Conservation (phyloP, 1,140 invertebrate species). For the Calephelis nemesis region DNA sequence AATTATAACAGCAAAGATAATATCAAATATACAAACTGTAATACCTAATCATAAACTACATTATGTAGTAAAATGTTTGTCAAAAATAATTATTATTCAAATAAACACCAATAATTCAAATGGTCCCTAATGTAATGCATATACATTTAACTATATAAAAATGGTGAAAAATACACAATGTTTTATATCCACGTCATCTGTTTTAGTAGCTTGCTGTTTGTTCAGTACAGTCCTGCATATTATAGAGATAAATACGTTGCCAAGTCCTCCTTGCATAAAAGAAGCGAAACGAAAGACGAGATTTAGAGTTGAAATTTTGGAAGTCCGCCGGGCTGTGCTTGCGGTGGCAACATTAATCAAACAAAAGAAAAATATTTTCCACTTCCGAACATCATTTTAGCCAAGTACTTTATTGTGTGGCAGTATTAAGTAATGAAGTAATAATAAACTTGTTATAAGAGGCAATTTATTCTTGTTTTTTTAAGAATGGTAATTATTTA, state of each 20-base stretch:
- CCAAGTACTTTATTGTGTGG: conserved; percentile 6
- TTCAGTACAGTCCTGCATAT: conserved; percentile 30
- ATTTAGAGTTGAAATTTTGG: conserved; percentile 76
- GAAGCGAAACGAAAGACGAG: conserved; percentile 68
- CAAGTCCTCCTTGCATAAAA: conserved; percentile 69
- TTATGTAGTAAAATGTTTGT: too few relatives aligned
- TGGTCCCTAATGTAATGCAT: not conserved
- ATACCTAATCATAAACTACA: too few relatives aligned
- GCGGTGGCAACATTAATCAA: conserved; percentile 69
- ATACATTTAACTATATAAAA: not conserved
- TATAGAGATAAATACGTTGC: conserved; percentile 73
- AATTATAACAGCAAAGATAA: too few relatives aligned
- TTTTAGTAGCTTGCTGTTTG: conserved; percentile 36
- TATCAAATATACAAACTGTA: too few relatives aligned
- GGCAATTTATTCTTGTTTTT: not conserved
- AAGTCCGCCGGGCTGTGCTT: conserved; percentile 68
- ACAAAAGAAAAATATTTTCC: conserved; percentile 57
- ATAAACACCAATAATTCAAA: too few relatives aligned
- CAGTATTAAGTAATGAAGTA: conserved; percentile 3
- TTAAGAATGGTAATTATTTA: too few relatives aligned
- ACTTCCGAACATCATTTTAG: conserved; percentile 38
- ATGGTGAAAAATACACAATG: not conserved
- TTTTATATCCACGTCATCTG: conserved; percentile 42
- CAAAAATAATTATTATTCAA: too few relatives aligned
- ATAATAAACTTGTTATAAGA: not conserved